These are phyloP conservation scores for Melolontha melolontha DNA, from an alignment of 2,888 invertebrate genomes.

Conservation along the genomic window DNA sequence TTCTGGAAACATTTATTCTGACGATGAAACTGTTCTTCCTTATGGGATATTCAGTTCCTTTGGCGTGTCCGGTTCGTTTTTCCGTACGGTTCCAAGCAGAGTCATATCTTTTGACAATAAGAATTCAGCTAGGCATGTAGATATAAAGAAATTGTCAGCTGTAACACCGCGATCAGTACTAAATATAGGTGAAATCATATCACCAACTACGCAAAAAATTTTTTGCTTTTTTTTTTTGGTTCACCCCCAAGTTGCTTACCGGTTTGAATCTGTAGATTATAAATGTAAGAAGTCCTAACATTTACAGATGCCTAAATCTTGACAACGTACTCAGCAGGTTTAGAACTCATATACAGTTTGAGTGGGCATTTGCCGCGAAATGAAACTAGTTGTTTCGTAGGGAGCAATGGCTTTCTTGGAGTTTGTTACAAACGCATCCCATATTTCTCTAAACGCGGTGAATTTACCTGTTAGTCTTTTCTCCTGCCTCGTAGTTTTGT, in stretches of 20 bases:
- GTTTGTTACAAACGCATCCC: constrained; percentile 9
- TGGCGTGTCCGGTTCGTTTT: constrained; percentile 45
- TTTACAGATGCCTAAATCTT: neutral
- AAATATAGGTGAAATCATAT: too few species aligned
- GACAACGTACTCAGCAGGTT: constrained; percentile 39
- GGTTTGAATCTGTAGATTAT: too few species aligned
- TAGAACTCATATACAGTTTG: constrained; percentile 38
- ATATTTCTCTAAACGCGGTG: constrained; percentile 10
- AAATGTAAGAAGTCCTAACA: too few species aligned
- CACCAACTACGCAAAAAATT: constrained; percentile 54
- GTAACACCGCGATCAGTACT: constrained; percentile 52
- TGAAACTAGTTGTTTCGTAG: neutral
- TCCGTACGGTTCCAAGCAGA: constrained; percentile 48
- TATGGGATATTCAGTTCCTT: constrained; percentile 24
- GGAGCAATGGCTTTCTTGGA: neutral
- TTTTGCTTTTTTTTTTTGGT: constrained; percentile 52
- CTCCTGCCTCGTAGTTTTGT: constrained; percentile 21
- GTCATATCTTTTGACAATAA: constrained; percentile 48
- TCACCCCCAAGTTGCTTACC: constrained; percentile 46
- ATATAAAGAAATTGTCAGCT: constrained; percentile 51
- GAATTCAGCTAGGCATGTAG: constrained; percentile 47
- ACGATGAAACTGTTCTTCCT: constrained; percentile 23
- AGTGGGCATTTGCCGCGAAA: constrained; percentile 5
- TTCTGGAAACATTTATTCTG: constrained; percentile 10
- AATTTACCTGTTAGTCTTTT: constrained; percentile 28